Base-by-base conservation (phyloP, 1,140 invertebrate species). In the Macrocentrus cingulum region DNA sequence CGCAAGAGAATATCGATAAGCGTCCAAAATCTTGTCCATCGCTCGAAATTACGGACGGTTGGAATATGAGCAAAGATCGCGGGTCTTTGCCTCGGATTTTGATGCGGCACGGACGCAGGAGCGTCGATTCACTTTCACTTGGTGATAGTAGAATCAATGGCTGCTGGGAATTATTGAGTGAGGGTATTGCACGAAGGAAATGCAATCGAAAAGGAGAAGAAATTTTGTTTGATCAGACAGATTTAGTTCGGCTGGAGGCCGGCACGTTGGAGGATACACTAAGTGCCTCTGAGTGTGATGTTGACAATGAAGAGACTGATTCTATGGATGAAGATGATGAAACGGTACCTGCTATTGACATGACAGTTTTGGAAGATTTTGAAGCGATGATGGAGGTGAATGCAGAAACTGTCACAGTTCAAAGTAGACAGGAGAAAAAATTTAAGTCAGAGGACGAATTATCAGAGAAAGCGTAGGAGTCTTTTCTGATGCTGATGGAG, bases 311-410 rank as follows among this genome's bases (percentile, higher is more conserved):
- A 22, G 50, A 56, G 8, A 1, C 29, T n/a, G 45, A 61, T 20
- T 29, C 48, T 11, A 16, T 39, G 13, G 46, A 45, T 37, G 37
- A 56, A 13, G 13, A 54, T 9, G 54, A 52, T 7, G 50, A 44
- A 34, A 55, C 64, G 29, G 62, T 69, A 9, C 69, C 71, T 4
- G 22, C 66, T n/a, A 62, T 59, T 16, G 71, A 52, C 13, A 65
- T 66, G 61, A 59, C 64, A 20, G 69, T 72, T 8, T 52, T 71
- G 7, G 65, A 68, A 44, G 67, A 66, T 5, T 71, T 66, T 36
- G 69, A 72, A 25, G 68, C 65, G 2, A 69, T 69, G 55, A 57
- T 62, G 42, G 60, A 67, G 19, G 53, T 48, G 64, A 68, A 29
- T 49, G 46, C 41, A 56, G 66, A 65, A 42, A 60, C 63, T 66